These are phyloP conservation scores for Gallinago undulata DNA, from an alignment of 2,113 vertebrate genomes.

Conservation along the genomic window DNA sequence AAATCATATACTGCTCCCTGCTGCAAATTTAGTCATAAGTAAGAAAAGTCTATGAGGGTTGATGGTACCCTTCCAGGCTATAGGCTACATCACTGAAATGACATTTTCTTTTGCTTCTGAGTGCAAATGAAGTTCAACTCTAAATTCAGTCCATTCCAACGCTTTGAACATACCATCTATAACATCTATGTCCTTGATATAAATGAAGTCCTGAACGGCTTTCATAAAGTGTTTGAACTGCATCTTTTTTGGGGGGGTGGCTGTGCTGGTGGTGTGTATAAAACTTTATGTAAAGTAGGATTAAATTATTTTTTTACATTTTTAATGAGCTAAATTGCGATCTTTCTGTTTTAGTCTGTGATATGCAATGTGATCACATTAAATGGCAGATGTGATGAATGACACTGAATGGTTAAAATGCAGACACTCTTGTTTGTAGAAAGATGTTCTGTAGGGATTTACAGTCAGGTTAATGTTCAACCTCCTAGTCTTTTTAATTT, in stretches of 20 bases:
- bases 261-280: not conserved
- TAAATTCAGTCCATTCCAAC: not conserved
- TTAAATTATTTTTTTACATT: not conserved
- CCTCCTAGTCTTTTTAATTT: slow-evolving; percentile 2
- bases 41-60: not conserved
- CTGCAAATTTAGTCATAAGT: not conserved
- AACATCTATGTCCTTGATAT: not conserved
- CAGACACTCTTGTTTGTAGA: not conserved
- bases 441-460: not conserved
- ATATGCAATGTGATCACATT: not conserved
- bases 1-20: not conserved
- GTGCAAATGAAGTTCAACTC: not conserved
- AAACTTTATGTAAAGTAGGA: not conserved
- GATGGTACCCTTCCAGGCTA: not conserved
- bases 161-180: not conserved
- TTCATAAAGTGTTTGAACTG: not conserved
- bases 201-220: not conserved
- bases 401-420: not conserved
- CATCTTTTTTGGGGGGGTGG: not conserved
- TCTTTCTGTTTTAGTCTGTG: not conserved
- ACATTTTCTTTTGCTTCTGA: not conserved
- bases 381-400: not conserved
- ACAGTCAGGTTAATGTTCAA: slow-evolving; percentile 10
- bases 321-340: not conserved
- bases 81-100: not conserved